phyloP scores from a whole-genome alignment of 2,797 vertebrate genomes.

The Nyctalus aviator region DNA sequence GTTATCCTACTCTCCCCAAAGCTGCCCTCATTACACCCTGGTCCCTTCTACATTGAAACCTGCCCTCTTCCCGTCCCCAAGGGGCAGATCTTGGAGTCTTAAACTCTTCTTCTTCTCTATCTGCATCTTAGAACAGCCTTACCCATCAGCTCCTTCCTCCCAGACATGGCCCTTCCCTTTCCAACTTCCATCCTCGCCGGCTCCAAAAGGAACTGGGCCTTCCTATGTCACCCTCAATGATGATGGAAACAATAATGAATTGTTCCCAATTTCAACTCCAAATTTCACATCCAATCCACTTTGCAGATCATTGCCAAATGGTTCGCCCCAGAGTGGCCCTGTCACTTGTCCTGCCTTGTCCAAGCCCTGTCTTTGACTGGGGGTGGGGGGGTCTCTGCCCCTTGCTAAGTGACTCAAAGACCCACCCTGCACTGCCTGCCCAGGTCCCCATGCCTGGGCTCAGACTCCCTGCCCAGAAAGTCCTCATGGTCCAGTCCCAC shows the following conservation, averaged over 20 bases:
- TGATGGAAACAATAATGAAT: neutral
- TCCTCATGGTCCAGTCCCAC: neutral
- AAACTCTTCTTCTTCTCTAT: too few relatives aligned
- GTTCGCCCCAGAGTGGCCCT: neutral
- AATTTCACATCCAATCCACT: neutral
- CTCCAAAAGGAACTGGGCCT: neutral
- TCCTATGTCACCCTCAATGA: neutral
- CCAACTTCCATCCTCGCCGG: neutral
- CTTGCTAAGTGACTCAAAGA: neutral
- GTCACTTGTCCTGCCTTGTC: neutral
- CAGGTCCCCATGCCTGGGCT: neutral
- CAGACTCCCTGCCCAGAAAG: neutral
- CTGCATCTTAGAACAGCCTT: neutral
- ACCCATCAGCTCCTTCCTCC: neutral
- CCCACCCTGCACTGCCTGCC: neutral
- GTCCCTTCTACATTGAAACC: neutral
- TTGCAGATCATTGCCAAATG: neutral
- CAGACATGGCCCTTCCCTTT: neutral
- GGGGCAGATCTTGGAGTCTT: neutral
- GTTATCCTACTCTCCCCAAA: neutral
- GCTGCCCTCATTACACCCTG: neutral
- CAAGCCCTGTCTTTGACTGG: neutral
- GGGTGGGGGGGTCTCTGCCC: neutral
- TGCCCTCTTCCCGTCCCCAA: neutral
- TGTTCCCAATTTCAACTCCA: neutral